Conservation (phyloP, 2,888 invertebrate species). For the Tachystola acroxantha region DNA sequence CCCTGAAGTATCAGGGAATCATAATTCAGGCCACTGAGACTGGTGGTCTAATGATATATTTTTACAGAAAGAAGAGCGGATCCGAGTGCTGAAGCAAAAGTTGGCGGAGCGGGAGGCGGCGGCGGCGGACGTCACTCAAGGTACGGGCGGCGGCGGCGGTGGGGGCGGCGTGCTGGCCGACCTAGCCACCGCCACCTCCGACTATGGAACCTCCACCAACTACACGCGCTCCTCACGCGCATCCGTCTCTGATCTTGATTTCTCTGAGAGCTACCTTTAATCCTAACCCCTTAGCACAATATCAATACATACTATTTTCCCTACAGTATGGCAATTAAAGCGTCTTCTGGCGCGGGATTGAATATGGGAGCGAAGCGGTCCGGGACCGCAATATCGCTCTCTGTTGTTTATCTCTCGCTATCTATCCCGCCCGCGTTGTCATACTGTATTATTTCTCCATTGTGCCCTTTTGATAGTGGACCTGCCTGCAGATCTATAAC, state of each 20-base stretch:
- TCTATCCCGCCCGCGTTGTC: no score
- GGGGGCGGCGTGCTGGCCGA: slow-evolving; percentile 84
- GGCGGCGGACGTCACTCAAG: slow-evolving; percentile 81
- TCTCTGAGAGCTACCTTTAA: slow-evolving; percentile 91
- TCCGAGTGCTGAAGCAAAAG: slow-evolving; percentile 88
- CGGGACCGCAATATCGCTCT: no score
- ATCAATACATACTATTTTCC: no score
- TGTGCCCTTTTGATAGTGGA: no score
- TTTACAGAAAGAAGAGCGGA: slow-evolving; percentile 92
- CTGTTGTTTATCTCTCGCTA: no score
- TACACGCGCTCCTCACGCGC: slow-evolving; percentile 90
- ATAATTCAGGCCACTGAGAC: no score
- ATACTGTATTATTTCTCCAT: no score
- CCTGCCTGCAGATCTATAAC: no score
- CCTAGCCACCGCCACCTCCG: slow-evolving; percentile 88
- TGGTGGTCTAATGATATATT: slow-evolving; percentile 1
- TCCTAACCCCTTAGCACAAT: not conserved
- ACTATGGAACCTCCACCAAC: slow-evolving; percentile 87
- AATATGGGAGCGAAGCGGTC: no score
- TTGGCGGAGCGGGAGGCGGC: slow-evolving; percentile 87
- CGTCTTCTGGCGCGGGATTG: no score
- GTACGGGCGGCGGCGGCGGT: slow-evolving; percentile 82
- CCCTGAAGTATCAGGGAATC: no score
- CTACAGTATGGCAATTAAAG: no score
- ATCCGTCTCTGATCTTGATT: slow-evolving; percentile 92